phyloP scores from a whole-genome alignment of 2,797 vertebrate genomes.

The Leuciscus waleckii region DNA sequence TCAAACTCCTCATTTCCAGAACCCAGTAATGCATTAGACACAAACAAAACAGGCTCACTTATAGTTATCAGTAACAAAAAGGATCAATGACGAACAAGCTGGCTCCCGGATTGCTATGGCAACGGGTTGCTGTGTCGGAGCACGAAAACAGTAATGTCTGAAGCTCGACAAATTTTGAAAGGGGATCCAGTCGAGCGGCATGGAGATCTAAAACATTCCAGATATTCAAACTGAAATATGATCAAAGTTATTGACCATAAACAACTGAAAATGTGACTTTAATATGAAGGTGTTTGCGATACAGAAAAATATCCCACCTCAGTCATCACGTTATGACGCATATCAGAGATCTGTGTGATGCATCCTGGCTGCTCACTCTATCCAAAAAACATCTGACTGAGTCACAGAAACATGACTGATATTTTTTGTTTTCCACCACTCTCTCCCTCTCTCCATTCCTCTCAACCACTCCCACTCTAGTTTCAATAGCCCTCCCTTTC shows the following conservation, averaged over 20 bases:
- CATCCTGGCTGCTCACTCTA: constrained; percentile 45
- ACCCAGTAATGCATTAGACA: constrained; percentile 45
- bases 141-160: constrained; percentile 53
- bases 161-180: constrained; percentile 53
- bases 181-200: constrained; percentile 2
- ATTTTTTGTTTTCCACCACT: constrained; percentile 45
- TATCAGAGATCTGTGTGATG: constrained; percentile 4
- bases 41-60: constrained; percentile 44
- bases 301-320: constrained; percentile 45
- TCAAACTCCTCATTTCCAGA: constrained; percentile 56
- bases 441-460: constrained; percentile 26
- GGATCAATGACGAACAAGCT: constrained; percentile 42
- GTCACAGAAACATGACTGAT: constrained; percentile 53
- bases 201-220: constrained; percentile 28
- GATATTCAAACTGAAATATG: neutral
- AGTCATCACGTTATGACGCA: constrained; percentile 44
- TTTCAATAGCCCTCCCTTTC: constrained; percentile 42
- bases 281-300: neutral
- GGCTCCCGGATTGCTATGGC: constrained; percentile 62
- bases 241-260: constrained; percentile 28
- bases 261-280: neutral
- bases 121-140: constrained; percentile 68
- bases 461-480: constrained; percentile 44
- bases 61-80: constrained; percentile 40
- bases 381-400: constrained; percentile 51